phyloP scores from a whole-genome alignment of 2,113 vertebrate genomes.

The Brienomyrus longianalis region DNA sequence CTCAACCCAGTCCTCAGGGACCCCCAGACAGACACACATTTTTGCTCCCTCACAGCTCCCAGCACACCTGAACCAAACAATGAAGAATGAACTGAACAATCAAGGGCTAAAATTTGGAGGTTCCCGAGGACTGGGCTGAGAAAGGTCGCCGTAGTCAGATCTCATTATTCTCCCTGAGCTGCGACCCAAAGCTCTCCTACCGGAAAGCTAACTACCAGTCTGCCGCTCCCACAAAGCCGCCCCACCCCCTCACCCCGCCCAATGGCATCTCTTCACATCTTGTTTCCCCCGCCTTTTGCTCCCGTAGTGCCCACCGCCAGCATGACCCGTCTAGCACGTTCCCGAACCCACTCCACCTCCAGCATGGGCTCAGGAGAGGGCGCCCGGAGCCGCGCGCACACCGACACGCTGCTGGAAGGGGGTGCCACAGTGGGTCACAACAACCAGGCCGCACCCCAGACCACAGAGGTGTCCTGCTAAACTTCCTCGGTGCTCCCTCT shows the following conservation, averaged over 20 bases:
- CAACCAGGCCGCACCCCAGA: conserved; percentile 63
- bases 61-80: neutral
- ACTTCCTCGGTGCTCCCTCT: neutral
- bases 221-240: neutral
- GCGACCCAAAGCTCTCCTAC: neutral
- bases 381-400: conserved; percentile 62
- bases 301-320: conserved; percentile 79
- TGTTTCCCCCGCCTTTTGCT: conserved; percentile 29
- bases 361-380: conserved; percentile 78
- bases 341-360: conserved; percentile 84
- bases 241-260: neutral
- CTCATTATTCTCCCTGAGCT: conserved; percentile 29
- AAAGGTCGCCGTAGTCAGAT: neutral
- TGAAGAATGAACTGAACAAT: neutral
- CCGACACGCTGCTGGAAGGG: conserved; percentile 61
- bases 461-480: conserved; percentile 82
- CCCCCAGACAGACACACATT: neutral
- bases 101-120: neutral
- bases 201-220: neutral
- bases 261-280: neutral
- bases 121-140: neutral
- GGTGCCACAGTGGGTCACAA: conserved; percentile 58
- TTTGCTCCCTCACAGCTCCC: neutral
- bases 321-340: conserved; percentile 84
- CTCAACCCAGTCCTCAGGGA: neutral